Conservation (phyloP, 2,113 vertebrate species). For the Otocyon megalotis region DNA sequence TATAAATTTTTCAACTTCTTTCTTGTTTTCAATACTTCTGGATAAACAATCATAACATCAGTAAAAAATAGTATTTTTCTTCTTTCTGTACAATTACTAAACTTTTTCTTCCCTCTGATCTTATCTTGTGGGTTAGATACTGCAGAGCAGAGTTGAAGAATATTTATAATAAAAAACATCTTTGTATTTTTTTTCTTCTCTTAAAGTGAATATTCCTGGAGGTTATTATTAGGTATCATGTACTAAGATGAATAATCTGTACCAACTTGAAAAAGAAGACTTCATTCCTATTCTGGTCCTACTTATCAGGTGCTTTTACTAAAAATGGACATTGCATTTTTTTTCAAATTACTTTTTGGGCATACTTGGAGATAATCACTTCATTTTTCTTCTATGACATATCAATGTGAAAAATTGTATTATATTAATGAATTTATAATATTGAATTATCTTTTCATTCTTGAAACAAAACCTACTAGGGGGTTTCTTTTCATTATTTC, state of each 20-base stretch:
- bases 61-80: constrained; percentile 17
- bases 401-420: constrained; percentile 49
- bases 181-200: neutral
- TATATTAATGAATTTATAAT: constrained; percentile 56
- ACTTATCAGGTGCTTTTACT: constrained; percentile 10
- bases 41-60: neutral
- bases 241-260: neutral
- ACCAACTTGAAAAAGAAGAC: neutral
- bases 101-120: neutral
- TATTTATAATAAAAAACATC: neutral
- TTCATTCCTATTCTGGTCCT: neutral
- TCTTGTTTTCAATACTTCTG: constrained; percentile 15
- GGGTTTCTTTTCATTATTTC: constrained; percentile 17
- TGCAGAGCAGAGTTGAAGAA: neutral
- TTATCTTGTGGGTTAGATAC: constrained; percentile 32
- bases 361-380: neutral
- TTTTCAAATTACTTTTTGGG: constrained; percentile 34
- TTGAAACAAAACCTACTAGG: constrained; percentile 17
- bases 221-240: neutral
- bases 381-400: constrained; percentile 44
- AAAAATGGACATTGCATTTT: constrained; percentile 25
- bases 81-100: neutral
- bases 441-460: constrained; percentile 53
- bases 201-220: constrained; percentile 8
- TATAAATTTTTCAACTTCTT: constrained; percentile 31